These are phyloP conservation scores for Psephotus haematonotus DNA, from an alignment of 2,113 vertebrate species.

Conservation along the genomic window DNA sequence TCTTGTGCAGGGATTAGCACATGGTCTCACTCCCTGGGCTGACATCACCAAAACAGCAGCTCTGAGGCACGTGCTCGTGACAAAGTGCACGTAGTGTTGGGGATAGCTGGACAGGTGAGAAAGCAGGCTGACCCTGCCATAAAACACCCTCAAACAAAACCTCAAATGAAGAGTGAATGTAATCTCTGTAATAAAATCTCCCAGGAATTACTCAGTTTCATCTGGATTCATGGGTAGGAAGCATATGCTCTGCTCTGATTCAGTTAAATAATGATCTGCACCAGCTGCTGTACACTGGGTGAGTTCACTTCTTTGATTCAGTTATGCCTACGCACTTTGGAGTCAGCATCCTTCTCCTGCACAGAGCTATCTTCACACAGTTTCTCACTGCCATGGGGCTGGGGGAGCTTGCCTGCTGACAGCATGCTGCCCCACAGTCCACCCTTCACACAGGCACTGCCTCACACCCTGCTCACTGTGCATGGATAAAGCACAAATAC, in stretches of 20 bases:
- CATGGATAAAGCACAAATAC: neutral
- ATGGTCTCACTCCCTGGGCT: neutral
- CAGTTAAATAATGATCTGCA: constrained; percentile 26
- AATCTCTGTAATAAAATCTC: neutral
- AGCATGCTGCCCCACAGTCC: neutral
- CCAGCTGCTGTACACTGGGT: constrained; percentile 16
- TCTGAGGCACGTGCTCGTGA: rapidly evolving
- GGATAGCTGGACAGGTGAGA: neutral
- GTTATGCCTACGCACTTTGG: constrained; percentile 1
- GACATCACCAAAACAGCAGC: neutral
- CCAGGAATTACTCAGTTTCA: neutral
- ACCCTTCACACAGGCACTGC: rapidly evolving
- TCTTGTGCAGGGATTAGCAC: neutral
- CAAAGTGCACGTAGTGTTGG: neutral
- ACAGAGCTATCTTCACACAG: neutral
- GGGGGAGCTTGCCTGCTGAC: neutral
- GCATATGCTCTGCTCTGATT: constrained; percentile 17
- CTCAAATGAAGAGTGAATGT: neutral
- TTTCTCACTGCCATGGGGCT: neutral
- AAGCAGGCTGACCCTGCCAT: neutral
- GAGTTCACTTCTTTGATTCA: constrained; percentile 50
- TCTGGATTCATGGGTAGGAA: constrained; percentile 20
- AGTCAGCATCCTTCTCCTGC: neutral
- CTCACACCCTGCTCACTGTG: neutral
- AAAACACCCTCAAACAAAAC: neutral